Evolutionary conservation across 2,888 invertebrate species (phyloP), one percentile per base, ranked within the genome.

Genomic region (Noctuana brunneofusca): DNA sequence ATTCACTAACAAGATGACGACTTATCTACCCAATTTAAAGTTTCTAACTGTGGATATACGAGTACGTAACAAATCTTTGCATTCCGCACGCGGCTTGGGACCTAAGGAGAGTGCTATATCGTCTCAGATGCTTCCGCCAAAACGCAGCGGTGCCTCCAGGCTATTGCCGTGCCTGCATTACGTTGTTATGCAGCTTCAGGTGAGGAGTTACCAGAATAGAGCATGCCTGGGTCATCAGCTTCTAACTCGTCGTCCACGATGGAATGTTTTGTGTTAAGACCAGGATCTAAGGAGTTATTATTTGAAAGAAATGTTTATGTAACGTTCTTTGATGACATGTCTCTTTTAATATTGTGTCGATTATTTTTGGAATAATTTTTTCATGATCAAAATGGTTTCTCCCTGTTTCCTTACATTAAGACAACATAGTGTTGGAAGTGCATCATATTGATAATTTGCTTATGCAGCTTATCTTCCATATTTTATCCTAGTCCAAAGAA

Each of bases 61-160:
- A n/a, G n/a, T n/a, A n/a, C 52, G 43, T 59, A 52, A 59, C 52
- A 50, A 50, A 50, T 3, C 38, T 49, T 55, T 62, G 41, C 41
- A 43, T 74, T 75, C 68, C 72, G 71, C 79, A 82, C 82, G 84
- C 84, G 63, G 84, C 86, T 80, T 80, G 77, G 87, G 83, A 78
- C 71, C 58, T 65, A 72, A 88, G 90, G 87, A 90, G 83, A 86
- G 83, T 72, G 90, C 89, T 57, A 84, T 90, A 63, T 89, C 89
- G 69, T 89, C 90, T 67, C 84, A 88, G 84, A 89, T 89, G 86
- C 82, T 90, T 64, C 90, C 90, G 20, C 90, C 90, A 69, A 89
- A 89, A 69, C 72, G 84, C 67, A 91, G 82, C 80, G 83, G 87
- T 69, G 89, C 85, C 55, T 77, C 84, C 66, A 75, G 89, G 67